Base-by-base conservation (phyloP, 2,113 vertebrate genomes). In the Thymallus thymallus region DNA sequence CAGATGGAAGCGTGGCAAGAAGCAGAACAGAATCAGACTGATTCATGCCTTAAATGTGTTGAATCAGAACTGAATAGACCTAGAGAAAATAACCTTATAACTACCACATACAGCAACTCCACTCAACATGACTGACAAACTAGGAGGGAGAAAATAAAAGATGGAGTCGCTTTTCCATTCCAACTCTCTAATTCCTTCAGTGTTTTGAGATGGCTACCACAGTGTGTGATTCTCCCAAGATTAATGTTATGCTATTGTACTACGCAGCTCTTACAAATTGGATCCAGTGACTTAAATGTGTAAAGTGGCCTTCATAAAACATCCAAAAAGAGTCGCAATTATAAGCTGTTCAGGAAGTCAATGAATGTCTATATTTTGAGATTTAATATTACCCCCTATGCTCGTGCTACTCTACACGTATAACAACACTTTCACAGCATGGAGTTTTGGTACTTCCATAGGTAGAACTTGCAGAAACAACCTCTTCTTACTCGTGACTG, bases 1-100 rank as follows among this genome's bases (percentile, higher is more conserved):
- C 73, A 85, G 72, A 85, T 73, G 69, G 71, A 69, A 81, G 69
- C 18, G 48, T 75, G 69, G 74, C 71, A 69, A 76, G 65, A 73
- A 76, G 10, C 69, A 69, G 45, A 45, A 56, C 55, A 18, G 41
- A 55, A 69, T 69, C 55, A 64, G 41, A 46, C 62, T 46, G 35
- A 26, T 63, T 46, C 60, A 46, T 45, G 22, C 20, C 18, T 35
- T 16, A 6, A 63, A 30, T 16, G n/a, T 30, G 9, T 16, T 46
- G 60, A 20, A 3, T 24, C 16, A 46, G 48, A 51, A 51, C 14
- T 51, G 48, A 18, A 51, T 51, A 51, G 18, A 51, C 48, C 16
- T 51, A 16, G 16, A 51, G 1, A 16, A 10, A 41, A 41, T 41
- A 41, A 18, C 48, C 12, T 51, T 51, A 45, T 45, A 51, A 51